Percentiles rank a stretch among this genome's conserved stretches.
Conservation (phyloP, 2,797 vertebrate genomes). For the Tolypeutes matacus region DNA sequence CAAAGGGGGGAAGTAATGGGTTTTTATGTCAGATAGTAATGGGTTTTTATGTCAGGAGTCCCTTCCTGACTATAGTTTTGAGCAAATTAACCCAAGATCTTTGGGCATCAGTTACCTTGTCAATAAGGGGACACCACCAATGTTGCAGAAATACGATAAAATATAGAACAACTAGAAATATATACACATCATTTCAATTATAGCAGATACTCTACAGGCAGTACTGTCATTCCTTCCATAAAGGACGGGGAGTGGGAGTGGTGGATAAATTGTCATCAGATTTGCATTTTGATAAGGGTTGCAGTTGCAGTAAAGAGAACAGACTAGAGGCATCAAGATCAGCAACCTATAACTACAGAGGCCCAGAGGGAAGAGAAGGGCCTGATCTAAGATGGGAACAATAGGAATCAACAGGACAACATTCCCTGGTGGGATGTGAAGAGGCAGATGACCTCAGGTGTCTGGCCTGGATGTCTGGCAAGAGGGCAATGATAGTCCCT, state of each 20-base stretch:
- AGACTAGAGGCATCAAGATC: not conserved
- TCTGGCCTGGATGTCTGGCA: not conserved
- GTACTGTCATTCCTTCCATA: not conserved
- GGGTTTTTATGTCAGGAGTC: not conserved
- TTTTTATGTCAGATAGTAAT: not conserved
- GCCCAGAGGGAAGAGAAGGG: not conserved
- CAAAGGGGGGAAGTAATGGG: not conserved
- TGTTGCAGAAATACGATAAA: not conserved
- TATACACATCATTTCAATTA: not conserved
- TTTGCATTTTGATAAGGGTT: not conserved
- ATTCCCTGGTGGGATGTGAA: not conserved
- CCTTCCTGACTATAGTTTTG: not conserved
- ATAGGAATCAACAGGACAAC: not conserved
- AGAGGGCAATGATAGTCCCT: not conserved
- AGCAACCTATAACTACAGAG: not conserved
- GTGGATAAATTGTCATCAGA: not conserved
- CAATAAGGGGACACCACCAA: not conserved
- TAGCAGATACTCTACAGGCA: not conserved
- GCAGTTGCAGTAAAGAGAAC: not conserved
- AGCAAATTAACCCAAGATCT: not conserved
- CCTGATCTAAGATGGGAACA: not conserved
- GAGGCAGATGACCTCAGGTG: not conserved
- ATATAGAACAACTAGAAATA: not conserved
- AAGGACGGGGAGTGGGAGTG: not conserved
- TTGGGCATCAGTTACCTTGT: not conserved